Evolutionary conservation across 2,888 invertebrate genomes (phyloP).

Genomic region (Xylocampa areola): DNA sequence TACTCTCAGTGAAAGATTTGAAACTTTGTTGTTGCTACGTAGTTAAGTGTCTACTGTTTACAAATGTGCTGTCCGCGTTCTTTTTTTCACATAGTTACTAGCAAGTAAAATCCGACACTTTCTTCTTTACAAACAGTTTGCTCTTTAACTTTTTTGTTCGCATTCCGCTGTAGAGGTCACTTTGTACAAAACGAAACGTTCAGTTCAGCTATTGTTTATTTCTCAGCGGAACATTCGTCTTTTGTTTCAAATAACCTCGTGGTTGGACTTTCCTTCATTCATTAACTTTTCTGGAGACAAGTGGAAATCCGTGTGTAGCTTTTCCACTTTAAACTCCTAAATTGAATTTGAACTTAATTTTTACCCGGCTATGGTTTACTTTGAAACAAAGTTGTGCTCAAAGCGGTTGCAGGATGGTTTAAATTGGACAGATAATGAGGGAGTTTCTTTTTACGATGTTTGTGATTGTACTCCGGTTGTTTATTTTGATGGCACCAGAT

Average conservation of each 20-base stretch:
- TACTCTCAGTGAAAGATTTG: slow-evolving; percentile 33
- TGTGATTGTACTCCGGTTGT: slow-evolving; percentile 60
- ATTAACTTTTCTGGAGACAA: slow-evolving; percentile 75
- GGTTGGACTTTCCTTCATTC: slow-evolving; percentile 73
- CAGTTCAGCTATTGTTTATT: slow-evolving; percentile 61
- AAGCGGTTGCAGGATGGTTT: slow-evolving; percentile 62
- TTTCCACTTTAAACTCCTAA: slow-evolving; percentile 42
- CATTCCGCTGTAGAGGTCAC: slow-evolving; percentile 64
- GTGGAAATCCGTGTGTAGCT: slow-evolving; percentile 69
- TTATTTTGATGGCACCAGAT: slow-evolving; percentile 51
- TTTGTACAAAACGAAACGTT: slow-evolving; percentile 49
- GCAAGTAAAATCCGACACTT: slow-evolving; percentile 49
- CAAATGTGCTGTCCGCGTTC: slow-evolving; percentile 38
- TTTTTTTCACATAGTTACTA: slow-evolving; percentile 47
- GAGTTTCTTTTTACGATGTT: slow-evolving; percentile 67
- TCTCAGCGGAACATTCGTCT: slow-evolving; percentile 63
- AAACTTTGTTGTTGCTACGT: slow-evolving; percentile 21
- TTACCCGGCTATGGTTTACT: slow-evolving; percentile 35
- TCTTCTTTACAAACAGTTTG: slow-evolving; percentile 52
- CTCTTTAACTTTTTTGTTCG: slow-evolving; percentile 53
- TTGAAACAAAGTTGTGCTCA: slow-evolving; percentile 39
- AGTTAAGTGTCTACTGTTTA: slow-evolving; percentile 42
- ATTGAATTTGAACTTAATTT: slow-evolving; percentile 50
- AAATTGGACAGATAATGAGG: slow-evolving; percentile 72
- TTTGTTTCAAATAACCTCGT: slow-evolving; percentile 74